These are phyloP conservation scores for Neotoma lepida DNA, from an alignment of 2,113 vertebrate genomes.

Conservation along the genomic window DNA sequence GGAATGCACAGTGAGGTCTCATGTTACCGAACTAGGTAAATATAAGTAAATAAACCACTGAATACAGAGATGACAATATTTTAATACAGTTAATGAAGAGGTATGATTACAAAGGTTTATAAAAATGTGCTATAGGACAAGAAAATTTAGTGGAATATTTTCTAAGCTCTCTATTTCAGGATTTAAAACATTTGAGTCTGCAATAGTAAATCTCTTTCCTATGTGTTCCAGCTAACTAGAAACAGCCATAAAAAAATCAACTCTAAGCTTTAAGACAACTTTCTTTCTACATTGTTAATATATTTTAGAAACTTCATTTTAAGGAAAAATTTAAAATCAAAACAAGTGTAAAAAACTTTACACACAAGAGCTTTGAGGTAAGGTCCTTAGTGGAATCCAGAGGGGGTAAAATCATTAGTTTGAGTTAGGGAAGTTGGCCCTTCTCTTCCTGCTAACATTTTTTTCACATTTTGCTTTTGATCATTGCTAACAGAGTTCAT, in stretches of 20 bases:
- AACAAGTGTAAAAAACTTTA: conserved; percentile 71
- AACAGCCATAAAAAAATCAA: not conserved
- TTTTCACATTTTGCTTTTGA: conserved; percentile 74
- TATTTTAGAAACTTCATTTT: conserved; percentile 64
- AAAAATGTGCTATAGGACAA: not conserved
- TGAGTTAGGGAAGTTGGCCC: conserved; percentile 50
- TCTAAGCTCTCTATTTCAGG: not conserved
- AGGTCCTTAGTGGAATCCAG: conserved; percentile 53
- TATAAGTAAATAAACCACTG: not conserved
- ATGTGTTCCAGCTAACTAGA: not conserved
- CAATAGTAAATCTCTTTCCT: not conserved
- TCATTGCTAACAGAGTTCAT: conserved; percentile 76
- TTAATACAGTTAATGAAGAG: not conserved
- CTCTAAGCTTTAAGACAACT: not conserved
- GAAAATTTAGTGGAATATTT: not conserved
- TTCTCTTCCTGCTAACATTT: conserved; percentile 59
- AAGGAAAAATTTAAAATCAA: conserved; percentile 66
- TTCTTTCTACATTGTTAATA: conserved; percentile 25
- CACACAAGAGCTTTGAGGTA: conserved; percentile 63
- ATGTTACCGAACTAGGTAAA: not conserved
- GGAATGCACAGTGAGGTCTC: not conserved
- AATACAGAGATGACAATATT: not conserved
- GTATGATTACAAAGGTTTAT: not conserved
- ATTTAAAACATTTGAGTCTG: not conserved
- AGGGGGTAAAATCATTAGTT: conserved; percentile 69